Base-by-base conservation (phyloP, 2,888 invertebrate species). In the Neoitamus cyanurus region DNA sequence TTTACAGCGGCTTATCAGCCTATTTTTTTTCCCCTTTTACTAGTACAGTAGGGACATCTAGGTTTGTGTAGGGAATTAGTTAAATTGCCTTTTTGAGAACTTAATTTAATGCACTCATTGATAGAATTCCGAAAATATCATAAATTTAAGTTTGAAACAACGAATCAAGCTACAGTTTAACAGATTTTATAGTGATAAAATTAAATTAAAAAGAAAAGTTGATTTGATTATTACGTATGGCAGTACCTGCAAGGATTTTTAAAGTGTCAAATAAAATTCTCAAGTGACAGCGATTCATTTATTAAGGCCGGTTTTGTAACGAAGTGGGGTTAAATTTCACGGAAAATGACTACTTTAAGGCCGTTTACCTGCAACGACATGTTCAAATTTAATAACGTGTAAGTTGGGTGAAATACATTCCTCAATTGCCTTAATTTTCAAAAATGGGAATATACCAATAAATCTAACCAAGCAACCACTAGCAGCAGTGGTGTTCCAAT, bases 361-460 rank as follows among this genome's bases (percentile, higher is more conserved):
- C 97, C 97, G 13, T 98, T 99, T 91, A 96, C 95, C 0, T 98
- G 98, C 90, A 95, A 97, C 90, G 99, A 99, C 92, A 94, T 99
- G 93, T 95, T 98, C 89, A 96, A 95, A 92, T 98, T 98, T 90
- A 98, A 98, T 90, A 97, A 96, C 90, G 97, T 98, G 97, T 97
- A 93, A 94, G 96, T 94, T 72, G 48, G 9, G 3, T 42, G 4
- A 42, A 15, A 42, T n/a, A 31, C n/a, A 6, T 42, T 42, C n/a
- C 5, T n/a, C 0, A n/a, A n/a, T 42, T 42, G n/a, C 3, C n/a
- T 1, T 42, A 13, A n/a, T 42, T 42, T 13, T 42, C 13, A 15
- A 4, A 42, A 42, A n/a, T 42, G n/a, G 5, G 42, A 31, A 2
- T 31, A 31, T 0, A 42, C 13, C 13, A n/a, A 5, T 3, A n/a